phyloP scores from a whole-genome alignment of 1,140 invertebrate species.

The Drosophila elegans region DNA sequence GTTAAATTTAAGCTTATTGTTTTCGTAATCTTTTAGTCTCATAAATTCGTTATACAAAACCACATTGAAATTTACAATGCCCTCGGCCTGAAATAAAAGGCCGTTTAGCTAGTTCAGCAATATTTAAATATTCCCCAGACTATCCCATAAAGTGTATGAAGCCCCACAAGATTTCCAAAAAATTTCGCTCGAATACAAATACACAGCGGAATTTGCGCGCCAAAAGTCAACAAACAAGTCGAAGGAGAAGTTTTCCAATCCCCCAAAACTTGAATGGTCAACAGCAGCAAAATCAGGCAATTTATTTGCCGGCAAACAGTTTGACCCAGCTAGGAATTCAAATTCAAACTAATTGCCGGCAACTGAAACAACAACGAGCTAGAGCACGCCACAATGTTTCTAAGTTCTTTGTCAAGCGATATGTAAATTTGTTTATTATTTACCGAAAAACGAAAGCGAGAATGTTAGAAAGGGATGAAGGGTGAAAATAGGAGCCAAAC shows the following conservation, averaged over 20 bases:
- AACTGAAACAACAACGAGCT: conserved; percentile 32
- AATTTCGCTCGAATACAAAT: conserved; percentile 47
- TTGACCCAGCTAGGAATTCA: conserved; percentile 17
- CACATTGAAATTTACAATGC: conserved; percentile 19
- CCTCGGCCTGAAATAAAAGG: background rate
- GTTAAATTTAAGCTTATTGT: background rate
- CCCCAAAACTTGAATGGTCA: conserved; percentile 20
- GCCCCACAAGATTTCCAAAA: conserved; percentile 27
- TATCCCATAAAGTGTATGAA: conserved; percentile 19
- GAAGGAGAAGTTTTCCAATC: conserved; percentile 18
- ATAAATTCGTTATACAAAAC: background rate
- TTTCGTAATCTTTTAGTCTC: background rate
- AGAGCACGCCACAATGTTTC: conserved; percentile 64
- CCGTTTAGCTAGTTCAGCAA: conserved; percentile 10
- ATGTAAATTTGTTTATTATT: conserved; percentile 82
- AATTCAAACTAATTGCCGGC: conserved; percentile 61
- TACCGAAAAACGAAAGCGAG: conserved; percentile 47
- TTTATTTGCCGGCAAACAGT: conserved; percentile 59
- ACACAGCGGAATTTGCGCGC: conserved; percentile 54
- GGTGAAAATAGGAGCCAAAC: conserved; percentile 44
- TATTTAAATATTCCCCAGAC: conserved; percentile 19
- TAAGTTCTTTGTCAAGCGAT: conserved; percentile 73
- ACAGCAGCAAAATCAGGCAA: conserved; percentile 41
- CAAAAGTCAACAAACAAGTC: conserved; percentile 68
- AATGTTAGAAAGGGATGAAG: conserved; percentile 10